Evolutionary conservation across 2,888 invertebrate genomes (phyloP), one percentile per base, ranked within the genome.

Genomic region (Plebejus anna): DNA sequence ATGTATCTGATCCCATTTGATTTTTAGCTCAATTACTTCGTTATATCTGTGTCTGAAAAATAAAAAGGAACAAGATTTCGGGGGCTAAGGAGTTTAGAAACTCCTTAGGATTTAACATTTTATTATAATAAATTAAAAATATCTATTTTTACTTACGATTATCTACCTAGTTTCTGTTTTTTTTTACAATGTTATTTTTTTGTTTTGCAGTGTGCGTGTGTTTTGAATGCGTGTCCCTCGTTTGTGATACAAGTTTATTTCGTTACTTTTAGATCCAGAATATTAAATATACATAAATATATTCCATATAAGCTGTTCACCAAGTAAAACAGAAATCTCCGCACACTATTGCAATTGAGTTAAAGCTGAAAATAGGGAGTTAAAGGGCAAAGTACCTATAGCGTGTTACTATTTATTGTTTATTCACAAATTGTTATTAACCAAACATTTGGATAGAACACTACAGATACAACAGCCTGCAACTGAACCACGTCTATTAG

Each of bases 401-500:
- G 66, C 66, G 66, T 66, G 66, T 66, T 36, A 61, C 32, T 66
- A 32, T 66, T 66, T 66, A 66, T 66, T 66, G 66, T 66, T 66
- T 66, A 66, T 32, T 66, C 66, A 66, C 66, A 66, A 36, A 6
- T 32, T 66, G 66, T 66, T 66, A 66, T 36, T 16, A 66, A 66
- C 66, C 66, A 66, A 66, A 66, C 32, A 51, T 51, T 36, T 47
- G 13, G 13, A 42, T 47, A 47, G 47, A 42, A 47, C 55, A 73
- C 73, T 72, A 72, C 42, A 73, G 16, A 47, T 73, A 47, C 13
- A 73, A 73, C 47, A 72, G 51, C 73, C 73, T 73, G 55, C 55
- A 73, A 51, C 55, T 28, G 13, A 72, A 72, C 72, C 72, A 72
- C 72, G 72, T 47, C 72, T 51, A 71, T 73, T 51, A 47, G 73